Conservation (phyloP, 2,888 invertebrate genomes). For the Neocrepidodera transversa region DNA sequence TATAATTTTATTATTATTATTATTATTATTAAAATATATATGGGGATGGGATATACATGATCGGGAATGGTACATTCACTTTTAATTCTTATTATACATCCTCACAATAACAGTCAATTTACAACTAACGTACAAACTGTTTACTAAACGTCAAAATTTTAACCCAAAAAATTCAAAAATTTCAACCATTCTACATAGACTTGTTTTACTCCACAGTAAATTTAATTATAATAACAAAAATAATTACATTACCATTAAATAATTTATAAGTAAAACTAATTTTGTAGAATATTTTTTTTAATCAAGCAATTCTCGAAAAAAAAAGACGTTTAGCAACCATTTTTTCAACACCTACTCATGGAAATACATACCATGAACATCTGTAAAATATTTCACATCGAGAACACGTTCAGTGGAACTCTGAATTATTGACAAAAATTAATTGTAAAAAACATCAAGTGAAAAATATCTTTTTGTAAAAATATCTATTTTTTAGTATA, state of each 20-base stretch:
- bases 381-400: slow-evolving; percentile 58
- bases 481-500: slow-evolving; percentile 56
- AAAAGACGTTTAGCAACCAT: slow-evolving; percentile 23
- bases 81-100: slow-evolving; percentile 58
- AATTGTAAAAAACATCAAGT: slow-evolving; percentile 46
- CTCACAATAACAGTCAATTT: slow-evolving; percentile 58
- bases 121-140: slow-evolving; percentile 48
- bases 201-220: too few relatives aligned
- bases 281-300: too few relatives aligned
- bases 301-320: too few relatives aligned
- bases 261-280: too few relatives aligned
- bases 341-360: slow-evolving; percentile 41
- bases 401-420: slow-evolving; percentile 63
- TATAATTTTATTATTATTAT: slow-evolving; percentile 46
- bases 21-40: slow-evolving; percentile 57
- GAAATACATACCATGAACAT: slow-evolving; percentile 53
- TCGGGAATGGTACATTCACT: slow-evolving; percentile 54
- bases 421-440: slow-evolving; percentile 56
- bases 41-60: slow-evolving; percentile 56
- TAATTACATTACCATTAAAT: too few relatives aligned
- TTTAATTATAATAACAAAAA: too few relatives aligned
- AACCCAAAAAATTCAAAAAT: too few relatives aligned
- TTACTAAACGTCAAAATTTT: slow-evolving; percentile 38
- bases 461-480: slow-evolving; percentile 56
- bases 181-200: too few relatives aligned